These are phyloP conservation scores for Pandemis heparana DNA, from an alignment of 2,888 invertebrate species.

Conservation along the genomic window DNA sequence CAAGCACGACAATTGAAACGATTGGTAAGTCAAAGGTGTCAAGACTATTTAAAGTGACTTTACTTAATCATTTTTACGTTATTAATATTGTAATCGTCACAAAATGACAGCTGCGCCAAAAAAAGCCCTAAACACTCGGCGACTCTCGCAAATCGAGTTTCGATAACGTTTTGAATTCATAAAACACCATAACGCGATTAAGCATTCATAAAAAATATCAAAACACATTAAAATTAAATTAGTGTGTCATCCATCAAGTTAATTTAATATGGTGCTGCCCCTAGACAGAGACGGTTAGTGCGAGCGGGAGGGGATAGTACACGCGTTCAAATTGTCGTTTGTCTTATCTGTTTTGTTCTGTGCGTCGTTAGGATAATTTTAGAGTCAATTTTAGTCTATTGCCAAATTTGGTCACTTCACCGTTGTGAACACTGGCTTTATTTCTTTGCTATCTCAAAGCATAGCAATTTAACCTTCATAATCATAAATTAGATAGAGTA, in stretches of 20 bases:
- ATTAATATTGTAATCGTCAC: slow-evolving; percentile 10
- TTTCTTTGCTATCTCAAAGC: no score
- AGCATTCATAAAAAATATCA: slow-evolving; percentile 43
- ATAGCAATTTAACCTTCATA: no score
- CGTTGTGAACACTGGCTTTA: no score
- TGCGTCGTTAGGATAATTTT: slow-evolving; percentile 25
- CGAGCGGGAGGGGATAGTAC: slow-evolving; percentile 20
- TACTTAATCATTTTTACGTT: background rate
- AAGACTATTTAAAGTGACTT: no score
- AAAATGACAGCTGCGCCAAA: slow-evolving; percentile 39
- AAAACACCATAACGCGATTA: slow-evolving; percentile 40
- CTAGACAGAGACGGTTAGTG: slow-evolving; percentile 11
- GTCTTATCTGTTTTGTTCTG: slow-evolving; percentile 36
- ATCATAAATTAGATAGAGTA: no score
- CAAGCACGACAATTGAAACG: no score
- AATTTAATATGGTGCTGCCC: slow-evolving; percentile 43
- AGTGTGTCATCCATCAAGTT: slow-evolving; percentile 44
- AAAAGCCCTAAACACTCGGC: slow-evolving; percentile 33
- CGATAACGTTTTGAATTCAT: slow-evolving; percentile 35
- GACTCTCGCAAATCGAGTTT: slow-evolving; percentile 36
- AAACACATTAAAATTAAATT: slow-evolving; percentile 45
- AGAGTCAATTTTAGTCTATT: slow-evolving; percentile 9
- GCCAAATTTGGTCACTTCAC: background rate
- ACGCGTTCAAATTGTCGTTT: slow-evolving; percentile 42
- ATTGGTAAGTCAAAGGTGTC: no score